Evolutionary conservation across 2,797 vertebrate species (phyloP), one percentile per base, ranked within the genome.

Genomic region (Epinephelus awoara): DNA sequence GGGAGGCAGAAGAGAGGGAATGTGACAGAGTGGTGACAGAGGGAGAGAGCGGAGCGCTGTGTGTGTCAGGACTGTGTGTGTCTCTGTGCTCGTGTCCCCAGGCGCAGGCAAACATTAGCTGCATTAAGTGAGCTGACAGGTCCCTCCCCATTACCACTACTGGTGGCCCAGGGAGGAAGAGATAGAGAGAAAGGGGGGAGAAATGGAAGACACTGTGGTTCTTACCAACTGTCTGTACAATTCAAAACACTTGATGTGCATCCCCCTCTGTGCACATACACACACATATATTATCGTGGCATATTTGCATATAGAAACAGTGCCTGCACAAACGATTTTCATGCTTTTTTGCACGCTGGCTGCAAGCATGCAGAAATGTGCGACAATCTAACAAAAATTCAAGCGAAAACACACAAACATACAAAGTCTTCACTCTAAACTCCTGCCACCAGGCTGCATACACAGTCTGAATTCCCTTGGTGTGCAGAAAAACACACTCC

Each of bases 121-220:
- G 93, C 91, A 95, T 94, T 93, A 92, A 91, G 89, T 92, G 91
- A 93, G 92, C 89, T 93, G 92, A 93, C 89, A 93, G 95, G 94
- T 96, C 93, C 94, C 91, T 95, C 92, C 95, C 93, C 90, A 95
- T 96, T 95, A 96, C 94, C 94, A 93, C 87, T 85, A 90, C 94
- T 94, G 94, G 95, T 95, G 94, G 94, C 94, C 90, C 82, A 92
- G 73, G 47, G 68, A 93, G 78, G 63, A 51, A 67, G 66, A 72
- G 55, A 72, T 61, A 55, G 67, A 58, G 17, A 25, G 49, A 29
- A 21, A 59, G n/a, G 23, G 62, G 27, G 46, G 50, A 67, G 72
- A 74, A 67, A 71, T 56, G 55, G 80, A 77, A 85, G 82, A 83
- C 61, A 73, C 61, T 74, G 44, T 85, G 81, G 70, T 78, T 85